A percentile compares a stretch with the other conserved stretches of the same genome.
phyloP scores from a whole-genome alignment of 2,797 vertebrate species.

The Chromis chromis region DNA sequence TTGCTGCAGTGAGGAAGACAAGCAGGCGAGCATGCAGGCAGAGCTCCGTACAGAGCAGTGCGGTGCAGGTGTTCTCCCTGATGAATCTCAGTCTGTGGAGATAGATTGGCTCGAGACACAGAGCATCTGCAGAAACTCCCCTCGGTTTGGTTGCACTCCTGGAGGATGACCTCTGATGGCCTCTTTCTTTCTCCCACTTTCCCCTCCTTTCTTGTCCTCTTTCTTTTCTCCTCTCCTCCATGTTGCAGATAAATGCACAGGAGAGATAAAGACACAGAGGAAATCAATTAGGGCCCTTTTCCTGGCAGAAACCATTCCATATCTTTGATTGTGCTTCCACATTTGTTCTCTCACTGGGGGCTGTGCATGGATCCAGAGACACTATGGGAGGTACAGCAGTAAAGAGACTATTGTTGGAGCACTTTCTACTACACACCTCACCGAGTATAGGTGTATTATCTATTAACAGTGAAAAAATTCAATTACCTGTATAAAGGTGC shows the following conservation, averaged over 20 bases:
- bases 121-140: conserved; percentile 56
- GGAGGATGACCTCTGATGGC: conserved; percentile 58
- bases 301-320: conserved; percentile 56
- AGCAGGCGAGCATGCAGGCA: conserved; percentile 41
- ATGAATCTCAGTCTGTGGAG: conserved; percentile 52
- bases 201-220: background rate
- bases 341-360: conserved; percentile 59
- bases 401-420: conserved; percentile 58
- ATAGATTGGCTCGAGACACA: conserved; percentile 50
- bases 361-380: conserved; percentile 61
- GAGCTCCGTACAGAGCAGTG: conserved; percentile 30
- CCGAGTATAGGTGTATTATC: conserved; percentile 26
- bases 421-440: conserved; percentile 25
- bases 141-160: conserved; percentile 33
- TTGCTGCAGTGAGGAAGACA: conserved; percentile 61
- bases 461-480: background rate
- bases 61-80: conserved; percentile 75
- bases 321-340: conserved; percentile 65
- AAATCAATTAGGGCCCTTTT: conserved; percentile 76
- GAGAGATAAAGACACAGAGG: conserved; percentile 68
- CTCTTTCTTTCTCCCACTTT: conserved; percentile 35
- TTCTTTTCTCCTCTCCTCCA: conserved; percentile 24
- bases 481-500: conserved; percentile 13
- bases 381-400: conserved; percentile 44
- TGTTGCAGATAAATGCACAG: conserved; percentile 43